Percentiles rank a stretch among this genome's conserved stretches.
Conservation (phyloP, 2,888 invertebrate species). For the Drosophila ochracea region DNA sequence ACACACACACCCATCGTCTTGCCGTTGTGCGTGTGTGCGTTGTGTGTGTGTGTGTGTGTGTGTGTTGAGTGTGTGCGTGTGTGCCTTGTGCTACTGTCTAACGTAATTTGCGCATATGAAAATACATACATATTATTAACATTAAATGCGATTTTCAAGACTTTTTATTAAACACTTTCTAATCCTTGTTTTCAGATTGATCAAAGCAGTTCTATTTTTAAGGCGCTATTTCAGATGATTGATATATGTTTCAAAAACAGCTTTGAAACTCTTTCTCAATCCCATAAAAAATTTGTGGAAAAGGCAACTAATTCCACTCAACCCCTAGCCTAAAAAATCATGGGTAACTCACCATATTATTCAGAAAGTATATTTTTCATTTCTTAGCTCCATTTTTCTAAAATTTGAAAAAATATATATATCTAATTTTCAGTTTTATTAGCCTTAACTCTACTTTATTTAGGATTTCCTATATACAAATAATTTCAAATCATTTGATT, state of each 20-base stretch:
- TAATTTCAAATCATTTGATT: background rate
- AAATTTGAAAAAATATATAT: background rate
- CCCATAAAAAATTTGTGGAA: background rate
- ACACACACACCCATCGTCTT: constrained; percentile 4
- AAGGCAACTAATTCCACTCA: background rate
- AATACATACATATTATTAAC: constrained; percentile 1
- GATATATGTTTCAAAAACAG: background rate
- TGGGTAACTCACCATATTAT: background rate
- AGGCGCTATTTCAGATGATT: background rate
- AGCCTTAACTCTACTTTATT: background rate
- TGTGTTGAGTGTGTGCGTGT: constrained; percentile 10
- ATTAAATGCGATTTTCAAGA: background rate
- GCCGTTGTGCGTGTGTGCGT: constrained; percentile 7
- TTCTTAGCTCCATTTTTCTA: background rate
- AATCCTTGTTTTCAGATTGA: background rate
- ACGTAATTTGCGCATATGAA: constrained; percentile 33
- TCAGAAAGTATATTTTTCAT: background rate
- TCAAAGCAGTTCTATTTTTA: background rate
- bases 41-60: constrained; percentile 11
- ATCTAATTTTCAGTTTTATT: fast-evolving
- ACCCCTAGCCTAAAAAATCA: background rate
- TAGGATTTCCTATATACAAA: background rate
- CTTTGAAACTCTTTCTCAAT: background rate
- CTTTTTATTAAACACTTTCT: background rate
- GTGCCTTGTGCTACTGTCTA: constrained; percentile 34